phyloP scores from a whole-genome alignment of 2,888 invertebrate species.

The Campopleginae sp. region DNA sequence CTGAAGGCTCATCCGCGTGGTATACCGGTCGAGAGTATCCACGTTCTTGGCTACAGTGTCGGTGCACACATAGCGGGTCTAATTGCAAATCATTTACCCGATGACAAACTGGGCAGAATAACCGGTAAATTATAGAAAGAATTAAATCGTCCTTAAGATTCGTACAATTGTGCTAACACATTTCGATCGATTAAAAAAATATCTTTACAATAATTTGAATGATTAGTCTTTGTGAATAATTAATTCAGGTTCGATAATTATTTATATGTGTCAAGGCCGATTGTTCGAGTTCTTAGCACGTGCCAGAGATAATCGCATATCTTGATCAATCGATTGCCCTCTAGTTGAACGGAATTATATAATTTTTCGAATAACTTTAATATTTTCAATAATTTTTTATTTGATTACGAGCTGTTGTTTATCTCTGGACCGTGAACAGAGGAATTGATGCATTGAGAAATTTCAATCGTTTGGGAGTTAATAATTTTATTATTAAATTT shows the following conservation, averaged over 20 bases:
- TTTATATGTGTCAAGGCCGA: conserved; percentile 1
- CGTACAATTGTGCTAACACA: neutral
- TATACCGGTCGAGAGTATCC: conserved; percentile 90
- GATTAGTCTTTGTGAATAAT: neutral
- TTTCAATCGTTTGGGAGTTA: neutral
- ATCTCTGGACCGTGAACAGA: conserved; percentile 2
- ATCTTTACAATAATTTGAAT: neutral
- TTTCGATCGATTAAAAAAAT: too few relatives aligned
- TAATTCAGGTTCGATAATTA: neutral
- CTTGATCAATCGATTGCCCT: neutral
- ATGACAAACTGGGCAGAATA: conserved; percentile 93
- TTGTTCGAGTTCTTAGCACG: neutral
- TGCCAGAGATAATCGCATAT: conserved; percentile 10
- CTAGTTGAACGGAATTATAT: too few relatives aligned
- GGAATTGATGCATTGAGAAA: conserved; percentile 7
- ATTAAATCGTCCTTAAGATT: conserved; percentile 19
- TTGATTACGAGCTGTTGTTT: neutral
- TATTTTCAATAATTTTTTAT: neutral
- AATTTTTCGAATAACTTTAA: neutral
- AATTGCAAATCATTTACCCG: conserved; percentile 90
- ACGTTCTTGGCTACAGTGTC: conserved; percentile 94
- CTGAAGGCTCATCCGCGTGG: conserved; percentile 91
- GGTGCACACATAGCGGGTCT: conserved; percentile 94
- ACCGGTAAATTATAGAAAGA: conserved; percentile 87
- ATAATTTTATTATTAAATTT: neutral